Evolutionary conservation across 2,888 invertebrate genomes (phyloP), one percentile per base, ranked within the genome.

Genomic region (Ctenicera cuprea): DNA sequence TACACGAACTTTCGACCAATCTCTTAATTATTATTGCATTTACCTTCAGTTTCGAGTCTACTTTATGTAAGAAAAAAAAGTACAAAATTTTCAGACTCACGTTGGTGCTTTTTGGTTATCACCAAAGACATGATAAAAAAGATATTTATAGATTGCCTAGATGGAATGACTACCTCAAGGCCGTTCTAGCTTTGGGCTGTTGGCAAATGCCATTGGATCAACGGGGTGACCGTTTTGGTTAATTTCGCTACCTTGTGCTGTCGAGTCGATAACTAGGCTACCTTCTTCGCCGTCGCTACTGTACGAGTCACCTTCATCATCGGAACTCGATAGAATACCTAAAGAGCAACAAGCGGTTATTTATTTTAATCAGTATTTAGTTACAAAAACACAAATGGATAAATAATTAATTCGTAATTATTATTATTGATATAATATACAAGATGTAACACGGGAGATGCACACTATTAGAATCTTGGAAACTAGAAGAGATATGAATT

Each of bases 311-410:
- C 89, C 89, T 3, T 90, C 91, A 73, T 91, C 91, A 63, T 91
- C 91, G 1, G 91, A 91, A 74, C 91, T 91, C 3, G 91, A 91
- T 9, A 91, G 86, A 5, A 91, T 89, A 71, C 91, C 91, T 91
- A 84, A 4, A 18, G 8, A 3, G 0, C 82, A 81, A 37, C 26
- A 48, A 61, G n/a, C n/a, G n/a, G n/a, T n/a, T n/a, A n/a, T n/a
- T n/a, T n/a, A n/a, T n/a, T n/a, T n/a, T n/a, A n/a, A n/a, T n/a
- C n/a, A n/a, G n/a, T n/a, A n/a, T n/a, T n/a, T n/a, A n/a, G n/a
- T n/a, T n/a, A n/a, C n/a, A n/a, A n/a, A n/a, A n/a, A 22, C 38
- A 52, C 18, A 66, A 63, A 62, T 64, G 14, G 30, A n/a, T 30
- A 12, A 16, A 5, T 26, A 3, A 26, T 26, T 3, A 3, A 26